Evolutionary conservation across 2,888 invertebrate genomes (phyloP).

Genomic region (Hedychridium roseum): DNA sequence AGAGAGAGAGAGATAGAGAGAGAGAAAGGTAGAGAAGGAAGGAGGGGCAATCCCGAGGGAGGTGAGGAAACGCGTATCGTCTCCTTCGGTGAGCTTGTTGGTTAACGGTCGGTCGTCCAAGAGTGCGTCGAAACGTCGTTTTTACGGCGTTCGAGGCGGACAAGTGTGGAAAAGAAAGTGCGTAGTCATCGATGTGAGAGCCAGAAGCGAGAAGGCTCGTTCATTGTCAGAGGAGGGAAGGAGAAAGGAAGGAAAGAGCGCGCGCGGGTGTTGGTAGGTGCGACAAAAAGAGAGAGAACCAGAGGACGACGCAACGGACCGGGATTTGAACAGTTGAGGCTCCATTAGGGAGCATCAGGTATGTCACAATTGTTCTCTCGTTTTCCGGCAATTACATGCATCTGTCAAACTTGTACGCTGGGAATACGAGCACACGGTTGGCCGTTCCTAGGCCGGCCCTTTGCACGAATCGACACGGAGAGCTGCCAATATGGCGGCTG

Average conservation of each 20-base stretch:
- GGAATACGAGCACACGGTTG: background rate
- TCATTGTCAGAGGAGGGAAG: constrained; percentile 18
- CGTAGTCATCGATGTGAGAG: constrained; percentile 43
- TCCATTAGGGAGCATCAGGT: constrained; percentile 53
- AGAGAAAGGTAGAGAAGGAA: constrained; percentile 1
- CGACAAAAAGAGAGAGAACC: constrained; percentile 16
- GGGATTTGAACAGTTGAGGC: constrained; percentile 35
- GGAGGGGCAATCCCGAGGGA: no score
- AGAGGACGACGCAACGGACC: constrained; percentile 30
- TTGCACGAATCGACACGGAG: constrained; percentile 28
- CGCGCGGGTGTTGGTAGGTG: constrained; percentile 17
- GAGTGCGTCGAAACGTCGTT: constrained; percentile 17
- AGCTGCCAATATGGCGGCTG: constrained; percentile 51
- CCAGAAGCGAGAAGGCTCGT: constrained; percentile 22
- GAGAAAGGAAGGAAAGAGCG: constrained; percentile 16
- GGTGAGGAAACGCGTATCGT: no score
- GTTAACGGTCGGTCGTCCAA: no score
- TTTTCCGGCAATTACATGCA: constrained; percentile 5
- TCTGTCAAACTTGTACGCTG: background rate
- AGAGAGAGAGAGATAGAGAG: background rate
- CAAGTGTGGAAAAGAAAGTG: constrained; percentile 40
- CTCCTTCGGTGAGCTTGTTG: no score
- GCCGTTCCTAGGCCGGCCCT: constrained; percentile 21
- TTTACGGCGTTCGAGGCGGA: constrained; percentile 23
- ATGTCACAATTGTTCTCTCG: constrained; percentile 14